phyloP scores from a whole-genome alignment of 37 sponge, comb jelly and placozoan genomes.

The Geodia barretti region DNA sequence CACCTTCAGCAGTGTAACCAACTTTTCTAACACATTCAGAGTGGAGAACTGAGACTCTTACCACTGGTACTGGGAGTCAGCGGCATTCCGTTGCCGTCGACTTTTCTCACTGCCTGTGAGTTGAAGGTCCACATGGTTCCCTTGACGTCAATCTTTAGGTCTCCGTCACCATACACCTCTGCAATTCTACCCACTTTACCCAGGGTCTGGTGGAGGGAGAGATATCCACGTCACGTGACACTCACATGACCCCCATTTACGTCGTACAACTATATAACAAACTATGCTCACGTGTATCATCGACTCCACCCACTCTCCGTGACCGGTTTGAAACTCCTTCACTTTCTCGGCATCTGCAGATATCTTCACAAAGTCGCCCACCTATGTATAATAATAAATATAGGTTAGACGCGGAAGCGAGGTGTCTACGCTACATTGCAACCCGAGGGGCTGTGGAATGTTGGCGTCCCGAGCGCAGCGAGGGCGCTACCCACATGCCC shows the following conservation, averaged over 20 bases:
- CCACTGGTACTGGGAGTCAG: slow-evolving; percentile 80
- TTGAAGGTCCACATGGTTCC: slow-evolving; percentile 75
- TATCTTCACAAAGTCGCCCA: slow-evolving; percentile 85
- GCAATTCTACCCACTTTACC: slow-evolving; percentile 78
- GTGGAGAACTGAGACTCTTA: too few relatives aligned
- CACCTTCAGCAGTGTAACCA: too few relatives aligned
- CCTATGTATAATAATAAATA: too few relatives aligned
- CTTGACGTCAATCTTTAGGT: slow-evolving; percentile 68
- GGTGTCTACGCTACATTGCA: too few relatives aligned
- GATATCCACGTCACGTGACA: too few relatives aligned
- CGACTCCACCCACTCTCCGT: slow-evolving; percentile 93
- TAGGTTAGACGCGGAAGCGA: too few relatives aligned
- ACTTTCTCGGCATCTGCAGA: slow-evolving; percentile 55
- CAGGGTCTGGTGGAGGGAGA: slow-evolving; percentile 70
- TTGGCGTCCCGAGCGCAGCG: too few relatives aligned
- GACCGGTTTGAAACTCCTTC: slow-evolving; percentile 72
- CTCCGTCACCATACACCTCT: slow-evolving; percentile 63
- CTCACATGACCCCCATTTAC: too few relatives aligned
- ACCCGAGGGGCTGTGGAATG: too few relatives aligned
- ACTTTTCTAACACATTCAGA: too few relatives aligned
- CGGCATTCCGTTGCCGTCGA: slow-evolving; percentile 72
- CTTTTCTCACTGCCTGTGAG: slow-evolving; percentile 45
- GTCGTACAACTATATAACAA: too few relatives aligned
- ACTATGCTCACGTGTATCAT: slow-evolving; percentile 84
- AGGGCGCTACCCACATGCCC: too few relatives aligned